A percentile compares a stretch with the other conserved stretches of the same genome.
These are phyloP conservation scores for Notarius quadriscutis DNA, from an alignment of 2,113 vertebrate species.

Conservation along the genomic window DNA sequence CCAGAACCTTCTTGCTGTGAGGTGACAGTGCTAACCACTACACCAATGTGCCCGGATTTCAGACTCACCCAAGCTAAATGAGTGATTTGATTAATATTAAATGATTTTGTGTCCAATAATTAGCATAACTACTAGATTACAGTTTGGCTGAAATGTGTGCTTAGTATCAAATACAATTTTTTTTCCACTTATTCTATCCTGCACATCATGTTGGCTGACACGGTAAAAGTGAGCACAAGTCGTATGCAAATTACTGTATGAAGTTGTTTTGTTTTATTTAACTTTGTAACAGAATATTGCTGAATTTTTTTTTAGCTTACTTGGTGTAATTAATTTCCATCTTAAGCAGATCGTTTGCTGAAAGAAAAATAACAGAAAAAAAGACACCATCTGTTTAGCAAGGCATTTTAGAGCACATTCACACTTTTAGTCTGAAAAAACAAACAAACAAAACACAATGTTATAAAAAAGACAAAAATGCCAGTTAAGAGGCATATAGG, in stretches of 20 bases:
- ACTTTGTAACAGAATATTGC: not conserved
- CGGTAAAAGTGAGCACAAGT: not conserved
- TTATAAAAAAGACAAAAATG: no score
- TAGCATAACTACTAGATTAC: not conserved
- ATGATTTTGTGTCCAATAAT: not conserved
- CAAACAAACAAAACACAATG: no score
- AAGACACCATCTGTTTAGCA: not conserved
- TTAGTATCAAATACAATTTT: not conserved
- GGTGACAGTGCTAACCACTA: no score
- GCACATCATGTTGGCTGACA: no score
- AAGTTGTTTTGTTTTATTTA: not conserved
- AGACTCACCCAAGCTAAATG: not conserved
- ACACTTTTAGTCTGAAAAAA: not conserved
- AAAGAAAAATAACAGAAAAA: not conserved
- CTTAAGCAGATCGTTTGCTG: not conserved
- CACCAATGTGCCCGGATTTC: not conserved
- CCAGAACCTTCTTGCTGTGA: no score
- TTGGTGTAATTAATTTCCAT: not conserved
- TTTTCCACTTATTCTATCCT: no score
- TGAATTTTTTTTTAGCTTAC: not conserved
- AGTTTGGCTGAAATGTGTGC: not conserved
- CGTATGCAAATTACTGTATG: not conserved
- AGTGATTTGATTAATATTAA: not conserved
- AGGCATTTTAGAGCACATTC: not conserved
- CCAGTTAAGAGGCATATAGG: no score